Percentiles rank a stretch among this genome's conserved stretches.
Conservation (phyloP, 1,140 invertebrate genomes). For the Drosophila nasuta region DNA sequence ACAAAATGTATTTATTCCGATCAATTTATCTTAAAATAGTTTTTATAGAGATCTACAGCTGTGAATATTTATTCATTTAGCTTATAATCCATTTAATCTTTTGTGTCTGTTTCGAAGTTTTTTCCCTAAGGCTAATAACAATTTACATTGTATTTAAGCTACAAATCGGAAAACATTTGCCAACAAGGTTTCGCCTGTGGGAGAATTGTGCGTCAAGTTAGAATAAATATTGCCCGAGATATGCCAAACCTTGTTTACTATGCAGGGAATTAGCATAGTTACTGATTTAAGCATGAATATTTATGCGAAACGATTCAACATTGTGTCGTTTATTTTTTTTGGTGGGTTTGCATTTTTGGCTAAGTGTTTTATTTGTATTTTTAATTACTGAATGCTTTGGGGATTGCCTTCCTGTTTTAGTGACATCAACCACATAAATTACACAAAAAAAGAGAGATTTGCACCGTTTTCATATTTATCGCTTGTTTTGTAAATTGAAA, state of each 20-base stretch:
- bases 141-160: constrained; percentile 18
- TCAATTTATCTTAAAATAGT: too few species aligned
- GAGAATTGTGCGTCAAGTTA: constrained; percentile 1
- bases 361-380: not conserved
- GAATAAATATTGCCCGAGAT: constrained; percentile 10
- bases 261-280: constrained; percentile 29
- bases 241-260: constrained; percentile 7
- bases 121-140: not conserved
- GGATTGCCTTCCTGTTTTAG: not conserved
- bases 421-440: not conserved
- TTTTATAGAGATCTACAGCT: too few species aligned
- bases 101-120: not conserved
- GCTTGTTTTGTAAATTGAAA: too few species aligned
- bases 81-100: not conserved
- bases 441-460: too few species aligned
- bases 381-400: too few species aligned
- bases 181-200: constrained; percentile 7
- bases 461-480: too few species aligned
- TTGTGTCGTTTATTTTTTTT: not conserved
- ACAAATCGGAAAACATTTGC: constrained; percentile 16
- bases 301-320: constrained; percentile 1
- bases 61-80: not conserved
- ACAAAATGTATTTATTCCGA: too few species aligned
- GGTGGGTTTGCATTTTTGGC: not conserved
- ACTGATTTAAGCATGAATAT: constrained; percentile 17